Conservation (phyloP, 2,888 invertebrate species). For the Parthenolecanium corni region DNA sequence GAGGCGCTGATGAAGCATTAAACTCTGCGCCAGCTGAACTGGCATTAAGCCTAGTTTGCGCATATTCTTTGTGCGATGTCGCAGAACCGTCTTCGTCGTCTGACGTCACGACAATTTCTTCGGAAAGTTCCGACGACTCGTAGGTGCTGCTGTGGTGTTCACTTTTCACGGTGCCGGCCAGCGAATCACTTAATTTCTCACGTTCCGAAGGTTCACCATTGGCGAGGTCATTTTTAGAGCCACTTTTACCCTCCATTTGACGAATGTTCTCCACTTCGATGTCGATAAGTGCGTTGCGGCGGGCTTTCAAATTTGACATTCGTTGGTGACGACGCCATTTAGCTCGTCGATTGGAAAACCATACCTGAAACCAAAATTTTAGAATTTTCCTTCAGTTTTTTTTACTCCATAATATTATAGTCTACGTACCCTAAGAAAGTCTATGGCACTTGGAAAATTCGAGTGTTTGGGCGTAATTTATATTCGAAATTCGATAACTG, state of each 20-base stretch:
- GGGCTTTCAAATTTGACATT: slow-evolving; percentile 81
- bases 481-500: no score
- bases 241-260: not conserved
- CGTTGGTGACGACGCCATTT: slow-evolving; percentile 95
- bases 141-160: slow-evolving; percentile 32
- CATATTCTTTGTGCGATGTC: not conserved
- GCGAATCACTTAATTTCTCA: slow-evolving; percentile 38
- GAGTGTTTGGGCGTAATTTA: no score
- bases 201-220: slow-evolving; percentile 36
- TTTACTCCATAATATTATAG: no score
- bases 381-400: no score
- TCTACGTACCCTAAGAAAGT: no score
- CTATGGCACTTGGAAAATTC: no score
- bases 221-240: slow-evolving; percentile 7
- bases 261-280: slow-evolving; percentile 30
- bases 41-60: not conserved
- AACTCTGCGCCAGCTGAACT: not conserved
- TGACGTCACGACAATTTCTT: slow-evolving; percentile 78
- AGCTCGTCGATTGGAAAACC: slow-evolving; percentile 99
- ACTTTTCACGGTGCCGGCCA: slow-evolving; percentile 38
- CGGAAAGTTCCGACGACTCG: slow-evolving; percentile 34
- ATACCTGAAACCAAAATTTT: slow-evolving; percentile 64
- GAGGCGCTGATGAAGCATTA: not conserved
- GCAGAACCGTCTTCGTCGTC: slow-evolving; percentile 42
- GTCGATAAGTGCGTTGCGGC: slow-evolving; percentile 41